Evolutionary conservation across 2,797 vertebrate genomes (phyloP), one percentile per base, ranked within the genome.

Genomic region (Perdix hodgsoniae): DNA sequence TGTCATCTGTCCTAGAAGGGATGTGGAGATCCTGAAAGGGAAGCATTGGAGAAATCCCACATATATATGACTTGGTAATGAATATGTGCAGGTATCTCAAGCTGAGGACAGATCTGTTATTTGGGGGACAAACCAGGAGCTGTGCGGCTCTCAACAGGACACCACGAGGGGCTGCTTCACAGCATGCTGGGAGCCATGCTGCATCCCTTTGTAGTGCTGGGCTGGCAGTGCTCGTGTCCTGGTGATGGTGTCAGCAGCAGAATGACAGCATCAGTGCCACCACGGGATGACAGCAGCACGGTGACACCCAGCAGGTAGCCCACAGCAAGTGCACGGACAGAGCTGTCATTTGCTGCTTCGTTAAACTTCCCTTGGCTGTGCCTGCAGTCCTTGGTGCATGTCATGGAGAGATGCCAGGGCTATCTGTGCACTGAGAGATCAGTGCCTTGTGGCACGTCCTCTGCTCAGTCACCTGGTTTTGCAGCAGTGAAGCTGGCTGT

Each of bases 381-480:
- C 37, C 84, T 64, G 80, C 63, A 73, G 79, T 27, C 59, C 76
- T 83, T 63, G 7, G 78, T 9, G 27, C 69, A 59, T 31, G 63
- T 83, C 89, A 66, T 10, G 49, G 87, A 47, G 86, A 8, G 29
- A 7, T 91, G 75, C 65, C 88, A 54, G 39, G 81, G 60, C 84
- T 64, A 14, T 7, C 59, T 52, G 72, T 22, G 52, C 10, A 0
- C 22, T 44, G 71, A 88, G 94, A 78, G 49, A 44, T 60, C 22
- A 45, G 60, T 49, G 71, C 71, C 81, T 88, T 52, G 84, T 70
- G 95, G 95, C 92, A 57, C 47, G 4, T 91, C 77, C 94, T 40
- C 47, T 9, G 82, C 85, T 88, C 74, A 27, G 0, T 42, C 19
- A 24, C 85, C 61, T 65, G 45, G 26, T 60, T 66, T 80, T 64